Conservation (phyloP, 2,888 invertebrate species). For the Tethea ocularis region DNA sequence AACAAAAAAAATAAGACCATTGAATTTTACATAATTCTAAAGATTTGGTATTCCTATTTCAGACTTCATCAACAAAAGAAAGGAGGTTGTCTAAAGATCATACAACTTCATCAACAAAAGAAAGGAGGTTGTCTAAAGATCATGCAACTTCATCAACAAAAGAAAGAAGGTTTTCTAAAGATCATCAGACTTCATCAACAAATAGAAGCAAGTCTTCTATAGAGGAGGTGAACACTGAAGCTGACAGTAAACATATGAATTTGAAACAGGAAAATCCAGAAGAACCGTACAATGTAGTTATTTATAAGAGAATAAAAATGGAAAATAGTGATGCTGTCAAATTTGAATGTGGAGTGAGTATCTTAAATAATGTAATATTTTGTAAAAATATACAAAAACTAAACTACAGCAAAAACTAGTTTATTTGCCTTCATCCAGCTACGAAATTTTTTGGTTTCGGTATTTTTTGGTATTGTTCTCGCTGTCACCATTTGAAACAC, state of each 20-base stretch:
- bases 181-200: not conserved
- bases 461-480: too few species aligned
- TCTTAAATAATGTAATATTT: too few species aligned
- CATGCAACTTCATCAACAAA: too few species aligned
- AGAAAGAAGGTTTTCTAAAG: constrained; percentile 9
- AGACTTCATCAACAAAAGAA: constrained; percentile 37
- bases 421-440: too few species aligned
- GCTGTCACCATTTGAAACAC: too few species aligned
- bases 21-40: not conserved
- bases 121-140: too few species aligned
- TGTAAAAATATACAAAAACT: too few species aligned
- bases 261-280: not conserved
- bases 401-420: too few species aligned
- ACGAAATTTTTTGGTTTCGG: too few species aligned
- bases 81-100: too few species aligned
- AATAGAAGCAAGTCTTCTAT: not conserved
- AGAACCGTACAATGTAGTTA: constrained; percentile 8
- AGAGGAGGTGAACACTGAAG: not conserved
- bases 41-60: constrained; percentile 12
- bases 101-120: too few species aligned
- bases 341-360: constrained; percentile 12
- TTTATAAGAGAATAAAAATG: constrained; percentile 20
- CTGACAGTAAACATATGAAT: not conserved
- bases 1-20: not conserved
- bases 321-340: constrained; percentile 10